Evolutionary conservation across 1,140 invertebrate genomes (phyloP).

Genomic region (Bombus ignitus): DNA sequence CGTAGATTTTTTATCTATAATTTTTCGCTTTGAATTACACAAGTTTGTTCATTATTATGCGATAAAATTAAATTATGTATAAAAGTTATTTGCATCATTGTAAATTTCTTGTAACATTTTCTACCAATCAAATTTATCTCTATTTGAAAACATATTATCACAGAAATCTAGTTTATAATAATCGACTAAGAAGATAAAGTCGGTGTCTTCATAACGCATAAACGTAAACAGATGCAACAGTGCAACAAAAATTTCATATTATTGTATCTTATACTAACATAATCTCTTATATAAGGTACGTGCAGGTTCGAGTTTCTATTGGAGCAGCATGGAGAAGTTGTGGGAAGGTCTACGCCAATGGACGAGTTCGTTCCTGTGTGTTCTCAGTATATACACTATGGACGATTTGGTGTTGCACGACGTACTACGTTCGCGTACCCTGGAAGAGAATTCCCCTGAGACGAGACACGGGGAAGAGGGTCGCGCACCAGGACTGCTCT

Average conservation of each 20-base stretch:
- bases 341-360: constrained; percentile 57
- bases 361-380: constrained; percentile 25
- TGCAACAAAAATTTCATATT: too few relatives aligned
- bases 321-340: background rate
- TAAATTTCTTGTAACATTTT: too few relatives aligned
- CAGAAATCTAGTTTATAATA: background rate
- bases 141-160: background rate
- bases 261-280: background rate
- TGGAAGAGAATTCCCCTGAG: constrained; percentile 70
- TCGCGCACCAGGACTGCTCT: constrained; percentile 58
- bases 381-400: constrained; percentile 32
- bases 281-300: background rate
- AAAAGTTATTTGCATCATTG: too few relatives aligned
- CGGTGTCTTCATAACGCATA: background rate
- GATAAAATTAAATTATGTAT: too few relatives aligned
- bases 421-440: constrained; percentile 65
- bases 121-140: too few relatives aligned
- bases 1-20: too few relatives aligned
- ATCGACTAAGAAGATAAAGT: background rate
- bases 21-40: too few relatives aligned
- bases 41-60: too few relatives aligned
- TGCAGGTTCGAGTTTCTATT: background rate
- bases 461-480: constrained; percentile 70
- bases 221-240: background rate
- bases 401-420: constrained; percentile 65